Base-by-base conservation (phyloP, 1,140 invertebrate genomes). In the Drosophila sp. region DNA sequence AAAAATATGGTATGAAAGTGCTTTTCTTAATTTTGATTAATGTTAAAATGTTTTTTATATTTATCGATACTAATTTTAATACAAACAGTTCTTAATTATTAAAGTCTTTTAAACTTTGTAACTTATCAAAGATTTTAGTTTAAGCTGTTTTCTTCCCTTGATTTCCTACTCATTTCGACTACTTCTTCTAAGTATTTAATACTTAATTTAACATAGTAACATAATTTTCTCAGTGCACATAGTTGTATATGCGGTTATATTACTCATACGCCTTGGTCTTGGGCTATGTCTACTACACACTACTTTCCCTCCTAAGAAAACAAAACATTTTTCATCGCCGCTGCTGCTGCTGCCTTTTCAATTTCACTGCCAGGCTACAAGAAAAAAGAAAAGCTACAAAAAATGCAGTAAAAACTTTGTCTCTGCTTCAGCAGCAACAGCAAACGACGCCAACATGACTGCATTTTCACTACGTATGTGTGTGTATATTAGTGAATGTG, bases 351-450 rank as follows among this genome's bases (percentile, higher is more conserved):
- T 68, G 61, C 62, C 83, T 76, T 86, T 86, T 86, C 79, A 87
- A 86, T 86, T 86, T 86, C 83, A 86, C 83, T 86, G 83, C 76
- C 83, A 83, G 29, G 25, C 10, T 38, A 17, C 11, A 33, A n/a
- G 29, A 17, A 44, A 41, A 61, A 72, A 76, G 72, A 72, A 72
- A 77, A 78, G 78, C 79, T 76, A 66, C 70, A 86, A 87, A 76
- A 67, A 75, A 71, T 76, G 70, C 65, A 66, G 83, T 76, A 84
- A 86, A 76, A 86, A 87, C 79, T 79, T 83, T 71, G 83, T 86
- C 83, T 86, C 83, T 86, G 79, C 83, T 76, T 65, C 79, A 77
- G 79, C 79, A 70, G 57, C 71, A 62, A 33, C 17, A 17, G 17
- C 17, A 35, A 44, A 50, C 77, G 83, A 86, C 79, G 83, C 79